These are phyloP conservation scores for Hippopotamus amphibius DNA, from an alignment of 2,113 vertebrate genomes.

Conservation along the genomic window DNA sequence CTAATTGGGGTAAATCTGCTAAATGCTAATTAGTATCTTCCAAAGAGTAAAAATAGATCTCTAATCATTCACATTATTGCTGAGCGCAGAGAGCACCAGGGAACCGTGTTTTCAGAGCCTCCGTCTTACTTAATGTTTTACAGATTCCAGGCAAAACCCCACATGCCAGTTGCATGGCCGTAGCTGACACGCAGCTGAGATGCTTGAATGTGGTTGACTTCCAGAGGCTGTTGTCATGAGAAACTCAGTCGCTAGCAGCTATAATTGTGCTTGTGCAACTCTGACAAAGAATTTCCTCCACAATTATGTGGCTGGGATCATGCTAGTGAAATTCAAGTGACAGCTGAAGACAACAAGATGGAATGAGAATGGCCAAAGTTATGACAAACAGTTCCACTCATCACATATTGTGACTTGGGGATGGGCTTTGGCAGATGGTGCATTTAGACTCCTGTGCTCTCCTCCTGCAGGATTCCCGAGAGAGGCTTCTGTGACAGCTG, in stretches of 20 bases:
- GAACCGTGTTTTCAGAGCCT: neutral
- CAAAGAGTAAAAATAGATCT: slow-evolving; percentile 42
- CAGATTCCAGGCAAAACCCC: neutral
- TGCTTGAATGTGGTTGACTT: neutral
- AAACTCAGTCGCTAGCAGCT: neutral
- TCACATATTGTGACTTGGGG: neutral
- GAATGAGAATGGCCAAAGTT: neutral
- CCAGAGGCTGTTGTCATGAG: slow-evolving; percentile 4
- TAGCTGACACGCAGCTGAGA: neutral
- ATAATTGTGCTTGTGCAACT: neutral
- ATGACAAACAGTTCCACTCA: neutral
- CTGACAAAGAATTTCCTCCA: neutral
- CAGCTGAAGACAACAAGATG: slow-evolving; percentile 54
- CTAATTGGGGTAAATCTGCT: slow-evolving; percentile 61
- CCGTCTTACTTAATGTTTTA: neutral
- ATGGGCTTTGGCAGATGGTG: neutral
- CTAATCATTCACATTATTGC: neutral
- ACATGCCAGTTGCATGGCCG: neutral
- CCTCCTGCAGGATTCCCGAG: neutral
- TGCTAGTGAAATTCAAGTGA: slow-evolving; percentile 18
- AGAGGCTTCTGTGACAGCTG: slow-evolving; percentile 3
- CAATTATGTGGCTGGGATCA: neutral
- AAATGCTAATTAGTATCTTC: slow-evolving; percentile 49
- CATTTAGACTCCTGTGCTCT: neutral
- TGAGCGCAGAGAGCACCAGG: neutral